These are phyloP conservation scores for Echinops telfairi DNA, from an alignment of 2,113 vertebrate species.

Conservation along the genomic window DNA sequence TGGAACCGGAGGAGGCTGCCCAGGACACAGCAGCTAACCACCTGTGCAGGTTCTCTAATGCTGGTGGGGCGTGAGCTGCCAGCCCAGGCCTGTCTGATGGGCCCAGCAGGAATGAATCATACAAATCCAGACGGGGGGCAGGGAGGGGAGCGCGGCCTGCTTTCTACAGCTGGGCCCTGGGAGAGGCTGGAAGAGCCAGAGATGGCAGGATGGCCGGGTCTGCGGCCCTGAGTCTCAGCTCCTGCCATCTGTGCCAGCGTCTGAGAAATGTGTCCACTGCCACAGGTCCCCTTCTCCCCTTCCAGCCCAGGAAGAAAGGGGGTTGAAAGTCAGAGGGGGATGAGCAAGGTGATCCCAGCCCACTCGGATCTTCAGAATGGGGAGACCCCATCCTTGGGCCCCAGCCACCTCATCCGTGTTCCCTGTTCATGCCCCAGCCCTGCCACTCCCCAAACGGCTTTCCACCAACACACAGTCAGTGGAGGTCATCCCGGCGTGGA, in stretches of 20 bases:
- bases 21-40: not conserved
- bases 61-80: not conserved
- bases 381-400: not conserved
- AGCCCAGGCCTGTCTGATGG: not conserved
- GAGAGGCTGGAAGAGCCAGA: not conserved
- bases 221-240: not conserved
- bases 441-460: not conserved
- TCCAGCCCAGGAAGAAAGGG: not conserved
- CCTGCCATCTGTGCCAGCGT: not conserved
- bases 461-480: not conserved
- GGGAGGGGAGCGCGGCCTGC: not conserved
- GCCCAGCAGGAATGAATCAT: not conserved
- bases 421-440: not conserved
- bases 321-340: not conserved
- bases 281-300: not conserved
- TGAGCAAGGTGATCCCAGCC: not conserved
- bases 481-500: not conserved
- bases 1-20: not conserved
- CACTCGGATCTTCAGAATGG: not conserved
- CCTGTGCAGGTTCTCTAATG: not conserved
- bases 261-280: not conserved
- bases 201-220: not conserved
- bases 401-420: accelerated
- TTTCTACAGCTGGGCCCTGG: accelerated
- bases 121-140: not conserved